Percentiles rank a stretch among this genome's conserved stretches.
Conservation (phyloP, 2,888 invertebrate genomes). For the Cantharis rufa region DNA sequence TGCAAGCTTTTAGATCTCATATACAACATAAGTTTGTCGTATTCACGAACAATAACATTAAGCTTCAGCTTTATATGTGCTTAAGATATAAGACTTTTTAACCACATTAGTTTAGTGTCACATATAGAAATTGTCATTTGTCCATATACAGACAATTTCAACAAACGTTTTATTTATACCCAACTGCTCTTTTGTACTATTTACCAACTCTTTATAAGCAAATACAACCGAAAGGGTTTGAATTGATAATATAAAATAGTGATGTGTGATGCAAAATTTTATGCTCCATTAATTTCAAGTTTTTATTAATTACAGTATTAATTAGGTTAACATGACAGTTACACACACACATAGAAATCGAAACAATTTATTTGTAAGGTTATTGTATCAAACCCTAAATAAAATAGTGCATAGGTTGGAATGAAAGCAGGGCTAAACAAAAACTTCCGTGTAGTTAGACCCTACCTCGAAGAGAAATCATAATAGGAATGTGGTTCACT, state of each 20-base stretch:
- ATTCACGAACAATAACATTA: conserved; percentile 22
- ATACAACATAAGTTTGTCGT: conserved; percentile 27
- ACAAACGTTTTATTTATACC: neutral
- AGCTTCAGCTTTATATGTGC: conserved; percentile 23
- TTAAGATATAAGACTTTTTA: conserved; percentile 21
- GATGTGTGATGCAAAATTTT: neutral
- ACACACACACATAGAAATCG: conserved; percentile 2
- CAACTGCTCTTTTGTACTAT: neutral
- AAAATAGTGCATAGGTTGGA: conserved; percentile 4
- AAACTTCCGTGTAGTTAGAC: conserved; percentile 20
- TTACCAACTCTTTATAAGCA: neutral
- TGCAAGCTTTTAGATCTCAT: conserved; percentile 25
- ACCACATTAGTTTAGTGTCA: conserved; percentile 28
- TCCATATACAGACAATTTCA: neutral
- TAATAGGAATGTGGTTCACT: conserved; percentile 53
- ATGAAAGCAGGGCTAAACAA: conserved; percentile 19
- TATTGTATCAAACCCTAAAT: conserved; percentile 5
- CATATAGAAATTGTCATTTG: conserved; percentile 3
- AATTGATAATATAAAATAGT: neutral
- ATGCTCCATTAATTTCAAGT: neutral
- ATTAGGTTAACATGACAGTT: conserved; percentile 2
- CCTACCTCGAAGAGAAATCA: conserved; percentile 35
- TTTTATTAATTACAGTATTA: neutral
- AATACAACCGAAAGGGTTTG: neutral
- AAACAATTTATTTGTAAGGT: neutral